Evolutionary conservation across 2,113 vertebrate species (phyloP).

Genomic region (Eurystomus gularis): DNA sequence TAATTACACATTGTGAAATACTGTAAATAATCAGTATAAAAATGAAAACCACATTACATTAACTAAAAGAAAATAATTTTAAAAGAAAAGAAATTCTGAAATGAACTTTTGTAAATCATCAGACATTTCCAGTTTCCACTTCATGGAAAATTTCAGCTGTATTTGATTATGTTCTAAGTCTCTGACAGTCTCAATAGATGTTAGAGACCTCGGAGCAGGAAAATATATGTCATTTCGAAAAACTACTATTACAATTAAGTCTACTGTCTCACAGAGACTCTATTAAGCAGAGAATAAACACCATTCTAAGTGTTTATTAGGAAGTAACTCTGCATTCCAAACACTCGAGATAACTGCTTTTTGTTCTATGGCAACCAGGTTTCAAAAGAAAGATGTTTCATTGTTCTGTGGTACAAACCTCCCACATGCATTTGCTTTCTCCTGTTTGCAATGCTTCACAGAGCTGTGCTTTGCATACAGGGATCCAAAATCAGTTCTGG

Average conservation of each 20-base stretch:
- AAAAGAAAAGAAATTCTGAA: background rate
- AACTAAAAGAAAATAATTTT: background rate
- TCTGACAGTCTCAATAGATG: background rate
- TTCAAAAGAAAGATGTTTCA: background rate
- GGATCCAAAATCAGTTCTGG: background rate
- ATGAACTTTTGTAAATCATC: background rate
- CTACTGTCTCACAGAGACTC: background rate
- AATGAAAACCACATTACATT: background rate
- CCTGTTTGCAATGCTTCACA: background rate
- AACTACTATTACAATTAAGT: background rate
- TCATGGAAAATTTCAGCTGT: background rate
- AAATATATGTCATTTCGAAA: background rate
- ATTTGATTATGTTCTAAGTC: background rate
- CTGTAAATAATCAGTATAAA: background rate
- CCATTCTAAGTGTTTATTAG: background rate
- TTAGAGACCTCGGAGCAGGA: background rate
- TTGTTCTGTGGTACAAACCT: background rate
- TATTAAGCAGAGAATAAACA: background rate
- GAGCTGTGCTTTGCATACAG: background rate
- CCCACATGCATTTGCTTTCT: background rate
- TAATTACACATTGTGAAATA: background rate
- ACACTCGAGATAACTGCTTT: background rate
- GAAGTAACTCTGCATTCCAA: background rate
- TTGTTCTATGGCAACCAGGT: constrained; percentile 3
- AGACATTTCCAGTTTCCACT: background rate